phyloP scores from a whole-genome alignment of 2,797 vertebrate genomes.

The Leucoraja ocellata region DNA sequence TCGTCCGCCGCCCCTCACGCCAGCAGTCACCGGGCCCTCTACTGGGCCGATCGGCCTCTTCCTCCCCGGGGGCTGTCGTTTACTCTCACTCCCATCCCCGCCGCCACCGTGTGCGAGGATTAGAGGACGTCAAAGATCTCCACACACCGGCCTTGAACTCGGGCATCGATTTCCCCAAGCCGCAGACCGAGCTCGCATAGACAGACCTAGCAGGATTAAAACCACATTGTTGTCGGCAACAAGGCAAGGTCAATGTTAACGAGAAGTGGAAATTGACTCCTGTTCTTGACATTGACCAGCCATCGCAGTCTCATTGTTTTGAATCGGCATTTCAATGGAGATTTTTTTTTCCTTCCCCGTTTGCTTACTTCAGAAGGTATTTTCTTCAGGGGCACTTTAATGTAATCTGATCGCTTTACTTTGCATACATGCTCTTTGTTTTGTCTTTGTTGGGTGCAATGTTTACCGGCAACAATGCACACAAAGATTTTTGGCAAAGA shows the following conservation, averaged over 20 bases:
- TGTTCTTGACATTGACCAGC: not conserved
- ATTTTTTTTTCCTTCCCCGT: not conserved
- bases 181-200: not conserved
- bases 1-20: not conserved
- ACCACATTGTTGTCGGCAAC: not conserved
- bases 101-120: not conserved
- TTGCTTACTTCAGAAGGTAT: not conserved
- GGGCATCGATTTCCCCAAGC: not conserved
- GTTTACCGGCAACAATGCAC: not conserved
- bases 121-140: not conserved
- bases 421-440: not conserved
- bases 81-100: not conserved
- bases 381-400: not conserved
- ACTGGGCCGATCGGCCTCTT: not conserved
- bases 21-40: not conserved
- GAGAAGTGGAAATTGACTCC: not conserved
- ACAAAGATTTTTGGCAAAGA: not conserved
- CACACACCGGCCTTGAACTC: not conserved
- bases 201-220: not conserved
- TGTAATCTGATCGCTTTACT: not conserved
- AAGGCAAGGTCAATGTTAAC: not conserved
- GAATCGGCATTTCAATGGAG: not conserved
- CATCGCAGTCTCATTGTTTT: not conserved
- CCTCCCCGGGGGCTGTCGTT: not conserved
- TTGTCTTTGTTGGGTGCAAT: not conserved